These are phyloP conservation scores for Cosmia trapezina DNA, from an alignment of 2,888 invertebrate genomes.

Conservation along the genomic window DNA sequence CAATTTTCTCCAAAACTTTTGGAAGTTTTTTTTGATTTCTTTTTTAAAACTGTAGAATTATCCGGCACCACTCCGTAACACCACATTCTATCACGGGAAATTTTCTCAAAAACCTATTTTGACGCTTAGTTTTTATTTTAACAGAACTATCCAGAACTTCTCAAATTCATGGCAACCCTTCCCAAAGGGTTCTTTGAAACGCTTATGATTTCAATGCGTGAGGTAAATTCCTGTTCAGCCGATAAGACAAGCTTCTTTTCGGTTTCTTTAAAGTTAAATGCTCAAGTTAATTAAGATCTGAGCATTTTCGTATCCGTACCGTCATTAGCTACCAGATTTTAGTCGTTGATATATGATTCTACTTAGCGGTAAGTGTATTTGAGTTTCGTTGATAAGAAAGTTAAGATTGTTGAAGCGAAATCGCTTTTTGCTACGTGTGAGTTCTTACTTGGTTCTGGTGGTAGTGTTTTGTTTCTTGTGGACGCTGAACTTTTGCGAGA, in stretches of 20 bases:
- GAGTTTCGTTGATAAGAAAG: conserved; percentile 40
- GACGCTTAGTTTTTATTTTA: background rate
- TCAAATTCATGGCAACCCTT: conserved; percentile 59
- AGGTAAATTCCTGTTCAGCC: conserved; percentile 80
- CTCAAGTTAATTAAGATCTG: conserved; percentile 86
- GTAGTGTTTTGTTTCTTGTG: conserved; percentile 1
- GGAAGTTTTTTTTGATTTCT: too few species aligned
- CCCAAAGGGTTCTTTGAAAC: conserved; percentile 84
- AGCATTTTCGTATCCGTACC: conserved; percentile 64
- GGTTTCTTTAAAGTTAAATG: conserved; percentile 74
- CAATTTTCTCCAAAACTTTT: background rate
- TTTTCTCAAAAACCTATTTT: background rate
- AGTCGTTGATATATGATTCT: conserved; percentile 57
- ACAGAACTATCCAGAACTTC: conserved; percentile 28
- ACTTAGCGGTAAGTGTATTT: conserved; percentile 49
- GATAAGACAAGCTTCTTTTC: conserved; percentile 69
- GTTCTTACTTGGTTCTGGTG: conserved; percentile 29
- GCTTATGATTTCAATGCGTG: conserved; percentile 89
- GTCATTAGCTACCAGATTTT: conserved; percentile 68
- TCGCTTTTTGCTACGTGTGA: conserved; percentile 55
- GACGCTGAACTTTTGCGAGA: background rate
- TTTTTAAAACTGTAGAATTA: background rate
- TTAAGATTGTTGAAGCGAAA: conserved; percentile 44
- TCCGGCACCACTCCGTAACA: background rate
- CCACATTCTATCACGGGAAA: background rate